A percentile compares a stretch with the other conserved stretches of the same genome.
Evolutionary conservation across 2,888 invertebrate species (phyloP).

Genomic region (Aphidoletes aphidimyza): DNA sequence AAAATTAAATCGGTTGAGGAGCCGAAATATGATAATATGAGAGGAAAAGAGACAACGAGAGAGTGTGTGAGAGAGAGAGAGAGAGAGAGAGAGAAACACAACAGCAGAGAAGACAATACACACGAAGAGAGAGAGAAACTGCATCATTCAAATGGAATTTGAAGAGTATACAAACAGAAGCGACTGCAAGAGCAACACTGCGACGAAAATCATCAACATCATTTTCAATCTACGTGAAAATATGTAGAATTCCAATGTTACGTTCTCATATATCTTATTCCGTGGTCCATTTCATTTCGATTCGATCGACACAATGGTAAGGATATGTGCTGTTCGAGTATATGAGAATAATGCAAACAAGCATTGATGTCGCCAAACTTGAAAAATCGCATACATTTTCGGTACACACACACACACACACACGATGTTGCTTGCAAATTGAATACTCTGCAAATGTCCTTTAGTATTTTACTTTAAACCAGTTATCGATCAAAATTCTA

Average conservation of each 20-base stretch:
- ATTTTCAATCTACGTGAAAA: conserved; percentile 39
- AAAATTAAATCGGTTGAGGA: conserved; percentile 31
- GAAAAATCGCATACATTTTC: no score
- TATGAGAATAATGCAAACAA: no score
- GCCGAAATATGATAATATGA: neutral
- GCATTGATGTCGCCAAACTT: no score
- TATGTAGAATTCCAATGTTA: conserved; percentile 16
- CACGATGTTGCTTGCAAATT: no score
- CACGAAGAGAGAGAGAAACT: no score
- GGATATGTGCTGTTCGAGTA: no score
- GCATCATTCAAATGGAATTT: conserved; percentile 25
- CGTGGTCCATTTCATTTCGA: neutral
- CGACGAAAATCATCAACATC: conserved; percentile 32
- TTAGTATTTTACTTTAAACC: no score
- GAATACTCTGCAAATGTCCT: no score
- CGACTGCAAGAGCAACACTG: neutral
- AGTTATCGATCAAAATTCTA: no score
- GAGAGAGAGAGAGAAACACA: neutral
- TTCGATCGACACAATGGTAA: no score
- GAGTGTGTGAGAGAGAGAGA: neutral
- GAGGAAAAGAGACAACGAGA: neutral
- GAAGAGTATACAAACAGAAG: neutral
- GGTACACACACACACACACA: no score
- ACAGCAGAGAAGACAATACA: neutral
- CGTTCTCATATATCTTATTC: conserved; percentile 37